Evolutionary conservation across 2,113 vertebrate genomes (phyloP), one percentile per base, ranked within the genome.

Genomic region (Heterotis niloticus): DNA sequence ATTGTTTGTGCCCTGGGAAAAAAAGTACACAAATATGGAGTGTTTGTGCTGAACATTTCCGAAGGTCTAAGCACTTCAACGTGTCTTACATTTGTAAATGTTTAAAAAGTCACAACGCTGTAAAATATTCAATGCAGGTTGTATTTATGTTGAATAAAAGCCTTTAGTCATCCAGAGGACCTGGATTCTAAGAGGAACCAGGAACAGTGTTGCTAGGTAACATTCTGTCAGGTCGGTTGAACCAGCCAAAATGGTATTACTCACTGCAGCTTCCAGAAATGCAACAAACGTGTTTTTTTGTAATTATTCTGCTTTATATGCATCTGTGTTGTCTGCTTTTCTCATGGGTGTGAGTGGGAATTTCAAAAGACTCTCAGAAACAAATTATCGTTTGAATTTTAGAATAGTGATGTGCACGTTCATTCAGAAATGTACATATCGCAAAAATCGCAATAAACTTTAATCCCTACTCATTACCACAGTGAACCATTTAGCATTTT

Each of bases 181-280:
- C 54, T 64, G 28, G 59, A 75, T 75, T 62, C 26, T n/a, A 75
- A 64, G 52, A 44, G 59, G 17, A 75, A 57, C 26, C 34, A 44
- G 56, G 28, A 44, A 76, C 51, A 26, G 60, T 23, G 75, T 76
- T 76, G 75, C 75, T 76, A 76, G 75, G 75, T 76, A 76, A 76
- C 75, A 28, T 51, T 29, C 62, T 65, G 75, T 12, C 75, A 64
- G 75, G 60, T 65, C 51, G 26, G 60, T 76, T 51, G 59, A 65
- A 65, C 60, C 28, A 64, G 34, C 62, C 12, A 65, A 52, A 76
- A 24, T 10, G 59, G 51, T 44, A 10, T 64, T 65, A 65, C 29
- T 28, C 28, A 23, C 59, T 34, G 26, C 5, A 16, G n/a, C 75
- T 52, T 76, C 24, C 60, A 64, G 44, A 76, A 76, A 64, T 17